Evolutionary conservation across 2,113 vertebrate species (phyloP).

Genomic region (Poeciliopsis occidentalis): DNA sequence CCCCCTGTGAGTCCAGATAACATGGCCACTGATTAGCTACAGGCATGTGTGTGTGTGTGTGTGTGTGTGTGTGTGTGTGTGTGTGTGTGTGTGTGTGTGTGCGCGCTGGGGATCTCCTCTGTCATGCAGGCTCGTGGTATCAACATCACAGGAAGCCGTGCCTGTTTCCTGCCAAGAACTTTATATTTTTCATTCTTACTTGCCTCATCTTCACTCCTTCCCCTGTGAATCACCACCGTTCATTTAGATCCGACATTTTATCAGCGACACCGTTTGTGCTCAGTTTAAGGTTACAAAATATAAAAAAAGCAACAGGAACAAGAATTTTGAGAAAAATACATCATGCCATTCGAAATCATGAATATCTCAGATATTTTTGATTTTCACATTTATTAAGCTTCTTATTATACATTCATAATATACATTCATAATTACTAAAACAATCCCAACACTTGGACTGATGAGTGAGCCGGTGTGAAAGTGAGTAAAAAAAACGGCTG

Average conservation of each 20-base stretch:
- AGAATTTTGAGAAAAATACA: not conserved
- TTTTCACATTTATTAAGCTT: not conserved
- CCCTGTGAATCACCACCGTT: not conserved
- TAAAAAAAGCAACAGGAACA: not conserved
- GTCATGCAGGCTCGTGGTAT: constrained; percentile 16
- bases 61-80: constrained; percentile 26
- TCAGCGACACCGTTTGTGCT: not conserved
- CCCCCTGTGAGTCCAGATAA: constrained; percentile 50
- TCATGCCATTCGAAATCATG: not conserved
- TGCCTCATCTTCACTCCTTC: constrained; percentile 10
- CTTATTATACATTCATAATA: not conserved
- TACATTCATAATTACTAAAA: not conserved
- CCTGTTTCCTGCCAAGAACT: constrained; percentile 73
- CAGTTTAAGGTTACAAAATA: not conserved
- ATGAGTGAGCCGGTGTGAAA: not conserved
- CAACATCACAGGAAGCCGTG: constrained; percentile 71
- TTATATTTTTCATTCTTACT: constrained; percentile 48
- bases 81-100: constrained; percentile 33
- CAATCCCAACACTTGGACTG: not conserved
- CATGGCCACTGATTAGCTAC: constrained; percentile 58
- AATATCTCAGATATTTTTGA: not conserved
- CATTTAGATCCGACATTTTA: not conserved
- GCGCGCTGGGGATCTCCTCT: constrained; percentile 16
- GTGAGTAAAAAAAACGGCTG: constrained; percentile 1
- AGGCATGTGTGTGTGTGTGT: constrained; percentile 14